A percentile compares a stretch with the other conserved stretches of the same genome.
Conservation (phyloP, 2,113 vertebrate species). For the Gymnocephalus cernua region DNA sequence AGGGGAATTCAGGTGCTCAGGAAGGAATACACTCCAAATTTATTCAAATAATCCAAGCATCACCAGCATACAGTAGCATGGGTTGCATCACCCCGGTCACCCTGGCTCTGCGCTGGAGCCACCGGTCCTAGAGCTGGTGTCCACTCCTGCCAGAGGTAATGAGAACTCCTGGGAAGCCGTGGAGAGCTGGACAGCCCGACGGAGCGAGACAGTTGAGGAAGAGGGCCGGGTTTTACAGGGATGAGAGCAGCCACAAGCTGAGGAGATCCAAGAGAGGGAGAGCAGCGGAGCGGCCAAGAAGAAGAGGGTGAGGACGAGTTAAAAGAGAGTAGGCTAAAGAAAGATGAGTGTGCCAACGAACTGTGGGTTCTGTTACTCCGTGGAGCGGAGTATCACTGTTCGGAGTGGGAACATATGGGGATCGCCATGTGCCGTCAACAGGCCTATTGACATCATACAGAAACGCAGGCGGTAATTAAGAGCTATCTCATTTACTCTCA, state of each 20-base stretch:
- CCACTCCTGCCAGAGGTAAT: slow-evolving; percentile 59
- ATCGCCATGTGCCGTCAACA: slow-evolving; percentile 85
- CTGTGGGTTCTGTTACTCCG: slow-evolving; percentile 77
- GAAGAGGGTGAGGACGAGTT: slow-evolving; percentile 66
- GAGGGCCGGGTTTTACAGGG: slow-evolving; percentile 43
- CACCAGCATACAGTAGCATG: slow-evolving; percentile 20
- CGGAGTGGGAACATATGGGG: slow-evolving; percentile 79
- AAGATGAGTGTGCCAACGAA: slow-evolving; percentile 84
- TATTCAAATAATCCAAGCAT: not conserved
- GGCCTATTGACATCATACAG: slow-evolving; percentile 86
- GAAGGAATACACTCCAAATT: slow-evolving; percentile 2
- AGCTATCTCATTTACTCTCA: slow-evolving; percentile 58
- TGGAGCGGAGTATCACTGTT: slow-evolving; percentile 75
- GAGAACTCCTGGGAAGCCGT: slow-evolving; percentile 64
- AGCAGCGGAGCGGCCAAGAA: slow-evolving; percentile 52
- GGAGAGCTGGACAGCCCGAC: slow-evolving; percentile 65
- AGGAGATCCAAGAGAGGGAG: slow-evolving; percentile 67
- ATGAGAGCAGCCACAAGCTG: slow-evolving; percentile 68
- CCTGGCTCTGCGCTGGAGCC: slow-evolving; percentile 29
- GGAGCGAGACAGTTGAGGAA: slow-evolving; percentile 58
- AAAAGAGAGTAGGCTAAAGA: slow-evolving; percentile 50
- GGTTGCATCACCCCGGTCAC: slow-evolving; percentile 20
- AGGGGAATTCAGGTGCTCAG: slow-evolving; percentile 38
- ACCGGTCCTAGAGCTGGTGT: slow-evolving; percentile 43
- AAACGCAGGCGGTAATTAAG: slow-evolving; percentile 86